Base-by-base conservation (phyloP, 2,113 vertebrate species). In the Panurus biarmicus region DNA sequence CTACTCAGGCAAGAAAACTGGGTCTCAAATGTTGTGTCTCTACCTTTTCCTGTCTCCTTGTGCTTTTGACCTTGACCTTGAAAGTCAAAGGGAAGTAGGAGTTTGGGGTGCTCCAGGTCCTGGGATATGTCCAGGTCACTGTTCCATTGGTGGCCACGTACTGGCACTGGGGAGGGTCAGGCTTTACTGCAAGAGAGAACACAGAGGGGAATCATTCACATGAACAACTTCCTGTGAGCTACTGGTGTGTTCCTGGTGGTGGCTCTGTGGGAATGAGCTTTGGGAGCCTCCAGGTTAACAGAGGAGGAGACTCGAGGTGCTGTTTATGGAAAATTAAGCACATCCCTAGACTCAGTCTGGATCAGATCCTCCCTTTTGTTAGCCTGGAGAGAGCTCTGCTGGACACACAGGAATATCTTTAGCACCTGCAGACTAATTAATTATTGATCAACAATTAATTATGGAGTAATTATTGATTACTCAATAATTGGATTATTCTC, bases 51-150 rank as follows among this genome's bases (percentile, higher is more conserved):
- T 0, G 7, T 62, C 47, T 65, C 58, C 35, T 93, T 54, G 35
- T 10, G 38, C 35, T 44, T 90, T 93, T 87, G 20, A 96, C 74
- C 66, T 97, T 95, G 53, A 98, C 69, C 28, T 25, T 83, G 91
- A 98, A 98, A 19, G 82, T 98, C 94, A 98, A 58, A 89, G 97
- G 97, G 94, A 97, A 98, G 92, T 98, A 98, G 86, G 97, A 97
- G 57, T 97, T 95, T 2, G 98, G 98, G 36, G 94, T 97, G 72
- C 97, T 98, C 98, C 98, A 98, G 51, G 96, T 97, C 40, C 92
- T 90, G 11, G 98, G 98, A 9, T 98, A 98, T 1, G 96, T 97
- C 98, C 98, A 98, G 79, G 92, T 97, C 86, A 97, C 96, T 35
- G 95, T 97, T 87, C 93, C 86, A 33, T 94, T 97, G 94, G 23